A percentile compares a stretch with the other conserved stretches of the same genome.
Conservation (phyloP, 2,888 invertebrate species). For the Encarsia formosa region DNA sequence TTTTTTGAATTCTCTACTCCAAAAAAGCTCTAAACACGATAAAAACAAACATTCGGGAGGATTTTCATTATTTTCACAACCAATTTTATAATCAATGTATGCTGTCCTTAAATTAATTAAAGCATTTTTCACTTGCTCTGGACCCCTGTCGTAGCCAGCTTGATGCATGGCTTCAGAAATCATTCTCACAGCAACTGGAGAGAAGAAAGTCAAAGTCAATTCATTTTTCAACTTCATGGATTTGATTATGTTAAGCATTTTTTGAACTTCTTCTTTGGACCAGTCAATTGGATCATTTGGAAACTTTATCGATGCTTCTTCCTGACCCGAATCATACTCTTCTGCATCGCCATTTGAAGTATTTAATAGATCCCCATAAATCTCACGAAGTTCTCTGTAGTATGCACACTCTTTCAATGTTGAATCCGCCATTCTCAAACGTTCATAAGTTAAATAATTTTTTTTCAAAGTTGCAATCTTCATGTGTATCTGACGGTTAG, state of each 20-base stretch:
- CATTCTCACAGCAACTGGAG: conserved; percentile 28
- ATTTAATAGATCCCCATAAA: conserved; percentile 25
- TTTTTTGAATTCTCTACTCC: conserved; percentile 30
- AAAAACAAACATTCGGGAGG: conserved; percentile 26
- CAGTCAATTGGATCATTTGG: conserved; percentile 25
- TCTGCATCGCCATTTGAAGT: conserved; percentile 21
- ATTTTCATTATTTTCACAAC: conserved; percentile 24
- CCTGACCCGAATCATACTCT: conserved; percentile 20
- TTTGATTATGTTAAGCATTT: conserved; percentile 30
- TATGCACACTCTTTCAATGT: conserved; percentile 28
- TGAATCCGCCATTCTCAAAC: conserved; percentile 17
- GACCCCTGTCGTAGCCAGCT: conserved; percentile 26
- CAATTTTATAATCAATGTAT: conserved; percentile 30
- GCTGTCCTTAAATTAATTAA: conserved; percentile 29
- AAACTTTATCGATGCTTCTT: conserved; percentile 21
- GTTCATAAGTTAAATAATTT: conserved; percentile 28
- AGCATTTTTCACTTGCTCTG: conserved; percentile 31
- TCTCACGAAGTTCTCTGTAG: conserved; percentile 28
- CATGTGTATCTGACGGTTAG: conserved; percentile 32
- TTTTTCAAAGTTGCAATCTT: conserved; percentile 33
- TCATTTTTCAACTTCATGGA: conserved; percentile 29
- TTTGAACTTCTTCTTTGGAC: conserved; percentile 31
- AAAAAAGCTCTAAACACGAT: conserved; percentile 29
- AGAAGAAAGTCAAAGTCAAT: conserved; percentile 27
- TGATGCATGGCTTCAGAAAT: conserved; percentile 29